Evolutionary conservation across 2,888 invertebrate genomes (phyloP).

Genomic region (Cynaeus angustus): DNA sequence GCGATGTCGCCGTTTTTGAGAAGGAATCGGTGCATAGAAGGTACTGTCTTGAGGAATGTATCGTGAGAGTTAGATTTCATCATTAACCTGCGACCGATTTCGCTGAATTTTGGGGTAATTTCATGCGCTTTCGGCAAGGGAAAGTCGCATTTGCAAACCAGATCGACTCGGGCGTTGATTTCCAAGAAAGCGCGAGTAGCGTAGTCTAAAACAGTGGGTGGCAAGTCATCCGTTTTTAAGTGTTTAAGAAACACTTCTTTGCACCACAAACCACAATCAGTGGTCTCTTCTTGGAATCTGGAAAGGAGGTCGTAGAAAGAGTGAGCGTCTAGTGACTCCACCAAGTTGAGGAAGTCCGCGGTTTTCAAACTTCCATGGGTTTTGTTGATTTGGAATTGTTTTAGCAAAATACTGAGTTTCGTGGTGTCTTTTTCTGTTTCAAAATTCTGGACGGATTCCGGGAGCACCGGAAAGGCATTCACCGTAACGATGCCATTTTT

Average conservation of each 20-base stretch:
- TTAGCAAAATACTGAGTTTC: slow-evolving; percentile 64
- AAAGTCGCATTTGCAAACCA: slow-evolving; percentile 77
- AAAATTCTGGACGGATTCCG: slow-evolving; percentile 48
- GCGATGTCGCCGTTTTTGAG: slow-evolving; percentile 72
- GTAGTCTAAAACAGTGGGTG: slow-evolving; percentile 12
- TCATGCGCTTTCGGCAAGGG: slow-evolving; percentile 74
- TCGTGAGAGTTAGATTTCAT: slow-evolving; percentile 61
- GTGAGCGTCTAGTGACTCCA: slow-evolving; percentile 57
- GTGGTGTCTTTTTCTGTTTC: slow-evolving; percentile 57
- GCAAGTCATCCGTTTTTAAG: slow-evolving; percentile 50
- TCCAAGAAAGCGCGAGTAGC: slow-evolving; percentile 73
- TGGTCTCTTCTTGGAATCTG: slow-evolving; percentile 58
- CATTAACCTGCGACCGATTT: slow-evolving; percentile 75
- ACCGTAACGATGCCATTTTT: slow-evolving; percentile 77
- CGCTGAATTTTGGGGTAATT: slow-evolving; percentile 72
- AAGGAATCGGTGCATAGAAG: slow-evolving; percentile 78
- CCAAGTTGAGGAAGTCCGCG: slow-evolving; percentile 61
- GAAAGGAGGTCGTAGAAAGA: slow-evolving; percentile 59
- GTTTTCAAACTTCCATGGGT: slow-evolving; percentile 65
- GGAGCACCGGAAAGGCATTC: slow-evolving; percentile 61
- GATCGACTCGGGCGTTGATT: slow-evolving; percentile 73
- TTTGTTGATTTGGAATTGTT: slow-evolving; percentile 69
- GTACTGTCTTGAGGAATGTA: slow-evolving; percentile 76
- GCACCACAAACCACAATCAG: slow-evolving; percentile 62
- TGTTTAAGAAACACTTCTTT: slow-evolving; percentile 66